These are phyloP conservation scores for Ditula angustiorana DNA, from an alignment of 2,888 invertebrate genomes.

Conservation along the genomic window DNA sequence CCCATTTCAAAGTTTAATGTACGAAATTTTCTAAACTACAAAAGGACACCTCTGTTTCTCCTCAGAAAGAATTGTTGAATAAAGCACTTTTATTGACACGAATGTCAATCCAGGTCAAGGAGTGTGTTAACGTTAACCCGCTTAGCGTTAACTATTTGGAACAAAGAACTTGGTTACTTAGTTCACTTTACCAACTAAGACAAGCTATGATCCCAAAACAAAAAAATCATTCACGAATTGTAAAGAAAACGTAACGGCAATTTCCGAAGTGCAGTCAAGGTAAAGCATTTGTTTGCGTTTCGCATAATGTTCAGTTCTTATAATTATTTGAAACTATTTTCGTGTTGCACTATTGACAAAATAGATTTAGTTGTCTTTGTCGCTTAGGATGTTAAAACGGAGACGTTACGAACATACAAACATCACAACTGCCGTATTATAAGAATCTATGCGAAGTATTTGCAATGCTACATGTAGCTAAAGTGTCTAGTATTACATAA, in stretches of 20 bases:
- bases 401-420: no score
- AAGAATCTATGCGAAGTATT: no score
- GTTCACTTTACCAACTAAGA: background rate
- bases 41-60: no score
- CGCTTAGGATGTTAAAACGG: no score
- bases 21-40: no score
- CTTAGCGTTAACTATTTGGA: slow-evolving; percentile 5
- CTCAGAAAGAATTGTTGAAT: no score
- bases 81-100: background rate
- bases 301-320: background rate
- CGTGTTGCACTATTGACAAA: background rate
- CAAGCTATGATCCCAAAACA: slow-evolving; percentile 27
- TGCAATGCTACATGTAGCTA: no score
- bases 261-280: slow-evolving; percentile 10
- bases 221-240: slow-evolving; percentile 20
- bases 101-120: slow-evolving; percentile 29
- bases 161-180: slow-evolving; percentile 10
- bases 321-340: background rate
- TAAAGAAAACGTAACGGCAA: slow-evolving; percentile 4
- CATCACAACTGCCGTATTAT: no score
- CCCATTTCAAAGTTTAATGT: no score
- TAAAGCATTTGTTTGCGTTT: background rate
- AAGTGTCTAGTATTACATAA: no score
- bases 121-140: slow-evolving; percentile 5
- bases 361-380: no score